Conservation (phyloP, 2,113 vertebrate genomes). For the Galbula dea region DNA sequence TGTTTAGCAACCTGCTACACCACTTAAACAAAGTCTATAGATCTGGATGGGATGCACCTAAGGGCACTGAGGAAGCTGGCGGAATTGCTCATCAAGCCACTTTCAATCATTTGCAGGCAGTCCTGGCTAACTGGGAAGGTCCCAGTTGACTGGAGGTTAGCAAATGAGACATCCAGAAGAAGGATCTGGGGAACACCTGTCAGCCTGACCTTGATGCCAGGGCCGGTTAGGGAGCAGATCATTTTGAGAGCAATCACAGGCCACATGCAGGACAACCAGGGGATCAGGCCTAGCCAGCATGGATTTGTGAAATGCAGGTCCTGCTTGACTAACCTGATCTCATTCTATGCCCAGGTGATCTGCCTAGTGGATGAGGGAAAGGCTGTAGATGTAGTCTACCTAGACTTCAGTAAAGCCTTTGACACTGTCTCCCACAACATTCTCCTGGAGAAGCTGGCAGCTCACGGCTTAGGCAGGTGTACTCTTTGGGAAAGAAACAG, state of each 20-base stretch:
- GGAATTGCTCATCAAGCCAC: background rate
- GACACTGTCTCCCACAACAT: too few relatives aligned
- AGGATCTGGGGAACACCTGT: background rate
- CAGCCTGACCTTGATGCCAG: background rate
- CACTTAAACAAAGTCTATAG: background rate
- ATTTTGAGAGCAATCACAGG: background rate
- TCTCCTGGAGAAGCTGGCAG: background rate
- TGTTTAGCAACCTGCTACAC: background rate
- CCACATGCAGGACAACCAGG: background rate
- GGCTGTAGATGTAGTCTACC: background rate
- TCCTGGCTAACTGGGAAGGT: background rate
- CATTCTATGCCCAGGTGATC: background rate
- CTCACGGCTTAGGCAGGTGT: background rate
- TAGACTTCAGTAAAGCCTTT: background rate
- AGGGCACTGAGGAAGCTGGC: background rate
- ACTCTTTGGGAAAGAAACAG: background rate
- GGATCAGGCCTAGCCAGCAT: background rate
- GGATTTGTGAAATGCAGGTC: background rate
- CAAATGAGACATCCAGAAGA: background rate
- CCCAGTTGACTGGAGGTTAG: background rate
- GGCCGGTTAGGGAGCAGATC: background rate
- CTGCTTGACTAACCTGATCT: background rate
- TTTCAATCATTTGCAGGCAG: background rate
- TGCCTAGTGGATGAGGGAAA: accelerated
- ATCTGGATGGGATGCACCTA: background rate